phyloP scores from a whole-genome alignment of 1,140 invertebrate species.

The Diprion similis region DNA sequence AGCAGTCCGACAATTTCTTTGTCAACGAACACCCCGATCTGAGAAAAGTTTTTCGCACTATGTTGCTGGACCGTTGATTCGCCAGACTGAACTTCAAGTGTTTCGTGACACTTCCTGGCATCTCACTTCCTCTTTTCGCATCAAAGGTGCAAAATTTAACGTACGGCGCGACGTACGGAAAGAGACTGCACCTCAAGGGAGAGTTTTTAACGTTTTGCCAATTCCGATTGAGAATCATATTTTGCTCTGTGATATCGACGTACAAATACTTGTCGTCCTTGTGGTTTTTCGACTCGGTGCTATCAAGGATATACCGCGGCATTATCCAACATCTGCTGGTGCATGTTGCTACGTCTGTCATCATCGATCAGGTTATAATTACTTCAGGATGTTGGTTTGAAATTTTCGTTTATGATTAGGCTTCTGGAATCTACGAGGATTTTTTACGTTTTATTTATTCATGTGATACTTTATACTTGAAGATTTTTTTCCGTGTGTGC shows the following conservation, averaged over 20 bases:
- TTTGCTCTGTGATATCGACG: background rate
- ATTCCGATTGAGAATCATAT: background rate
- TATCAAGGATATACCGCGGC: background rate
- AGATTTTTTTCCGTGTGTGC: too few species aligned
- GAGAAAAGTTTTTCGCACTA: slow-evolving; percentile 36
- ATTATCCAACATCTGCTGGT: background rate
- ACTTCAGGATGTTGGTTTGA: background rate
- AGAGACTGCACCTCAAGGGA: background rate
- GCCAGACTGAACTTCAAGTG: slow-evolving; percentile 11
- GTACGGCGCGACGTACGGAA: background rate
- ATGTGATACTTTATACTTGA: too few species aligned
- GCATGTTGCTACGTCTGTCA: background rate
- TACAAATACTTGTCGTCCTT: background rate
- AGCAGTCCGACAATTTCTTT: background rate
- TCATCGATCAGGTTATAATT: background rate
- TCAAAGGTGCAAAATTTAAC: background rate
- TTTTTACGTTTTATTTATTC: too few species aligned
- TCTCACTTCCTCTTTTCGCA: background rate
- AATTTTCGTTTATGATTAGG: too few species aligned
- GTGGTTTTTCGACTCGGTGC: background rate
- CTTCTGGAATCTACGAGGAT: too few species aligned
- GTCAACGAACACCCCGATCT: slow-evolving; percentile 45
- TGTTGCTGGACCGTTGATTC: slow-evolving; percentile 28
- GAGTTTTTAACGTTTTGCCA: background rate
- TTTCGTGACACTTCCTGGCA: background rate